A percentile compares a stretch with the other conserved stretches of the same genome.
phyloP scores from a whole-genome alignment of 1,140 invertebrate genomes.

The Drosophila repletoides region DNA sequence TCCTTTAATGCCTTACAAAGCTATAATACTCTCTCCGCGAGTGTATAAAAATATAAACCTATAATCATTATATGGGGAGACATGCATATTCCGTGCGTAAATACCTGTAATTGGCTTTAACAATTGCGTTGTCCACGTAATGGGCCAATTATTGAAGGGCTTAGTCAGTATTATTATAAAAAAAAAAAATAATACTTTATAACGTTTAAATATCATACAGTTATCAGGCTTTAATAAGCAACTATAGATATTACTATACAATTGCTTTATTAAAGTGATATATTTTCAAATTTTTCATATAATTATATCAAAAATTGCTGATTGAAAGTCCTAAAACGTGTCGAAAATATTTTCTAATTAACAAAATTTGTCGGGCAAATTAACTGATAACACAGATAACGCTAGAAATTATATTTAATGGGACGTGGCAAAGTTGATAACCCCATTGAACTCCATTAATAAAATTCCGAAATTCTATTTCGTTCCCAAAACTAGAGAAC shows the following conservation, averaged over 20 bases:
- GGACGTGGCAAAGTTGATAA: too few species aligned
- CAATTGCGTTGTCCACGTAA: constrained; percentile 6
- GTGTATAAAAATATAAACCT: constrained; percentile 4
- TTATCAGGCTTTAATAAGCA: neutral
- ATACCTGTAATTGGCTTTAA: constrained; percentile 4
- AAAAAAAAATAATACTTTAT: neutral
- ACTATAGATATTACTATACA: too few species aligned
- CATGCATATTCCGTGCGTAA: neutral
- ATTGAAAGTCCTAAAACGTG: too few species aligned
- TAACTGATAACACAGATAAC: neutral
- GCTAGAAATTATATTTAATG: neutral
- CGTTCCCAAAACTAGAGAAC: too few species aligned
- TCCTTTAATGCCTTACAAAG: too few species aligned
- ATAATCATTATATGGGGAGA: neutral
- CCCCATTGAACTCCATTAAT: neutral
- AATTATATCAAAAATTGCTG: too few species aligned
- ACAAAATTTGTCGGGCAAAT: neutral
- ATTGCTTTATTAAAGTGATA: too few species aligned
- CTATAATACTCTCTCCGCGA: neutral
- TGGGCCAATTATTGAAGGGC: constrained; percentile 5
- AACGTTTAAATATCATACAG: neutral
- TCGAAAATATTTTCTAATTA: constrained; percentile 2
- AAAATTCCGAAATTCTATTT: too few species aligned
- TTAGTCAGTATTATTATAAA: neutral
- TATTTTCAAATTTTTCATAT: too few species aligned